Conservation (phyloP, 1,140 invertebrate genomes). For the Oryctes rhinoceros region DNA sequence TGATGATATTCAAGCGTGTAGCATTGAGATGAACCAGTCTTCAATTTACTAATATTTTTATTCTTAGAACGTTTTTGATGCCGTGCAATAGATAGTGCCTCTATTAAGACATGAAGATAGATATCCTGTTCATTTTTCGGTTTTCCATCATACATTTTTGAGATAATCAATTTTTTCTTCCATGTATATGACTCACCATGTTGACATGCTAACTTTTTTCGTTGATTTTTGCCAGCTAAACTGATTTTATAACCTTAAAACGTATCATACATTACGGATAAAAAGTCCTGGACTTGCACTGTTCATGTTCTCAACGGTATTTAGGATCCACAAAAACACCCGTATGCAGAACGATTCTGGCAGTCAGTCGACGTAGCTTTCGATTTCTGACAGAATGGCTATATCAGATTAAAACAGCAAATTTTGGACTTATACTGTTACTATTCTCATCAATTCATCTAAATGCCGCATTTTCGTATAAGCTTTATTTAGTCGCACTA, state of each 20-base stretch:
- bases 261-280: too few relatives aligned
- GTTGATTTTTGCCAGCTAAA: conserved; percentile 15
- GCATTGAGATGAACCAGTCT: conserved; percentile 42
- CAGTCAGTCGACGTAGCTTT: neutral
- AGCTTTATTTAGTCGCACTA: too few relatives aligned
- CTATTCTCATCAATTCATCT: conserved; percentile 20
- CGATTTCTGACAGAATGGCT: neutral
- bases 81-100: conserved; percentile 44
- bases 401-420: neutral
- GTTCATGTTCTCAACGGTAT: conserved; percentile 31
- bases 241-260: too few relatives aligned
- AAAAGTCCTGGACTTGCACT: conserved; percentile 33
- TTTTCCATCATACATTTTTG: conserved; percentile 43
- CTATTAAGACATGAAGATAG: conserved; percentile 45
- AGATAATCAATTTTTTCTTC: conserved; percentile 42
- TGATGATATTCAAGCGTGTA: conserved; percentile 43
- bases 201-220: conserved; percentile 28
- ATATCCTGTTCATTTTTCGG: conserved; percentile 50
- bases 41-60: conserved; percentile 31
- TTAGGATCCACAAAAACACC: too few relatives aligned
- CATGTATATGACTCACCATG: conserved; percentile 2
- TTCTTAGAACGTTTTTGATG: conserved; percentile 36
- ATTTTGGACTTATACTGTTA: conserved; percentile 30
- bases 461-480: too few relatives aligned
- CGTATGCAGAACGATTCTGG: too few relatives aligned